Evolutionary conservation across 2,113 vertebrate genomes (phyloP).

Genomic region (Caloenas nicobarica): DNA sequence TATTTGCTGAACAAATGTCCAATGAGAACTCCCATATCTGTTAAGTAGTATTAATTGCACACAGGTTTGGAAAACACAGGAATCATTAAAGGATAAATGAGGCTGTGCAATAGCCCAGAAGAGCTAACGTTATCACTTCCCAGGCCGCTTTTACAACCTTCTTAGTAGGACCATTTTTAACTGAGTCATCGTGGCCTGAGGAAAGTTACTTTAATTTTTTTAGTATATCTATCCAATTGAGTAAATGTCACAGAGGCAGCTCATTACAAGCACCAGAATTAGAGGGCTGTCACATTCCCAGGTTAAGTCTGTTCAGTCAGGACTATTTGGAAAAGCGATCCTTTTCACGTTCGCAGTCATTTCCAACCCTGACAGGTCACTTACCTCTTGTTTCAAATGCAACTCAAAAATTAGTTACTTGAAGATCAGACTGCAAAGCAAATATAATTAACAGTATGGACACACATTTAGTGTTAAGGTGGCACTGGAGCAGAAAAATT

Average conservation of each 20-base stretch:
- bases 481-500: background rate
- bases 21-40: slow-evolving; percentile 1
- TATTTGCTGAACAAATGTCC: slow-evolving; percentile 54
- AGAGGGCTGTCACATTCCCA: background rate
- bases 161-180: slow-evolving; percentile 50
- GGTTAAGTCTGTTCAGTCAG: background rate
- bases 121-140: slow-evolving; percentile 58
- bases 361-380: background rate
- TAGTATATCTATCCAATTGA: background rate
- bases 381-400: background rate
- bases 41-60: slow-evolving; percentile 65
- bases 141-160: slow-evolving; percentile 31
- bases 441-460: background rate
- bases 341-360: background rate
- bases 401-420: background rate
- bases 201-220: slow-evolving; percentile 35
- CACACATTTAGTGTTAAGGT: background rate
- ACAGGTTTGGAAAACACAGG: slow-evolving; percentile 56
- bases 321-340: background rate
- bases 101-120: slow-evolving; percentile 37
- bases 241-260: background rate
- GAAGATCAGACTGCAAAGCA: background rate
- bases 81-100: slow-evolving; percentile 66
- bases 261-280: background rate
- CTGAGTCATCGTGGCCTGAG: slow-evolving; percentile 29